These are phyloP conservation scores for Chaetophractus vellerosus DNA, from an alignment of 2,797 vertebrate genomes.

Conservation along the genomic window DNA sequence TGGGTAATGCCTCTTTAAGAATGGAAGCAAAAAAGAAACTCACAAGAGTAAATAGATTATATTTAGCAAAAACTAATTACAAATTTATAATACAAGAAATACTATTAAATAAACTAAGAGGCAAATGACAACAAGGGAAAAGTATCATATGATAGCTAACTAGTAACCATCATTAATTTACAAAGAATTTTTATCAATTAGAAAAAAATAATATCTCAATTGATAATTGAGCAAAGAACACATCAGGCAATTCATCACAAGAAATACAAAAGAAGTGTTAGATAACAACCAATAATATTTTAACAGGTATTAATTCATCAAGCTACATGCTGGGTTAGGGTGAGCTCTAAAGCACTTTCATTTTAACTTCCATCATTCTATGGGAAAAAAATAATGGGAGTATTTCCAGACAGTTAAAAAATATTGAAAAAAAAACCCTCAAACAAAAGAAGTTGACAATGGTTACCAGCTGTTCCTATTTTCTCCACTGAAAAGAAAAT, in stretches of 20 bases:
- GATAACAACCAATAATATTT: neutral
- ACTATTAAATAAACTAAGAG: slow-evolving; percentile 37
- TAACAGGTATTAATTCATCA: slow-evolving; percentile 34
- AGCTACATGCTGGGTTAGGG: neutral
- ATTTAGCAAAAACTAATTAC: slow-evolving; percentile 56
- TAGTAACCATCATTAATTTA: neutral
- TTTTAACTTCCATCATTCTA: slow-evolving; percentile 50
- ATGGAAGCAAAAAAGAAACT: neutral
- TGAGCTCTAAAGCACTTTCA: neutral
- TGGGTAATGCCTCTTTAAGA: neutral
- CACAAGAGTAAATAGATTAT: neutral
- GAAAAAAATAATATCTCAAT: slow-evolving; percentile 26
- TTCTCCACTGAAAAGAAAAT: slow-evolving; percentile 62
- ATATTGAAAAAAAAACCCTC: slow-evolving; percentile 49
- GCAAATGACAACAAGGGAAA: slow-evolving; percentile 15
- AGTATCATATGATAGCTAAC: neutral
- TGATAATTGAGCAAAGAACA: neutral
- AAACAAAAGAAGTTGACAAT: slow-evolving; percentile 76
- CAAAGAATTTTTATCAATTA: neutral
- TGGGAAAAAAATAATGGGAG: neutral
- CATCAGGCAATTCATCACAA: neutral
- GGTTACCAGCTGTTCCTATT: slow-evolving; percentile 68
- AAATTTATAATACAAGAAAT: neutral
- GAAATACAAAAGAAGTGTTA: slow-evolving; percentile 2
- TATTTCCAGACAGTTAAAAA: slow-evolving; percentile 5